Evolutionary conservation across 2,888 invertebrate species (phyloP).

Genomic region (Gortyna flavago): DNA sequence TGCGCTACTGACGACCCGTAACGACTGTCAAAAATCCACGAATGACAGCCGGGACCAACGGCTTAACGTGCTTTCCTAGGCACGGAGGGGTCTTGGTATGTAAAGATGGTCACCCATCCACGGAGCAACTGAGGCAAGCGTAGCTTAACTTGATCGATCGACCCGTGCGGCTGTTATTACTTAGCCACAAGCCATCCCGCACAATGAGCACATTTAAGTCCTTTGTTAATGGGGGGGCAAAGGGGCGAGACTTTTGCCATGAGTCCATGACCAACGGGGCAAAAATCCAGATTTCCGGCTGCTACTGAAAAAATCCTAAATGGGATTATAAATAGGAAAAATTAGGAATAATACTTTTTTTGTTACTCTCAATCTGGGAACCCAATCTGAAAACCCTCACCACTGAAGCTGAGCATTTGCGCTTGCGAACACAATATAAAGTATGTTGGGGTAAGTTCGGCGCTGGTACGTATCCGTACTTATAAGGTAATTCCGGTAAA

Average conservation of each 20-base stretch:
- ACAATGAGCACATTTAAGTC: too few relatives aligned
- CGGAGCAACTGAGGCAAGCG: too few relatives aligned
- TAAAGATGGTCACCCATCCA: too few relatives aligned
- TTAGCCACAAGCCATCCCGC: too few relatives aligned
- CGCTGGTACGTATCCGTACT: too few relatives aligned
- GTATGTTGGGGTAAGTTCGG: too few relatives aligned
- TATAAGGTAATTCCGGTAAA: too few relatives aligned
- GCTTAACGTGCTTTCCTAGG: not conserved
- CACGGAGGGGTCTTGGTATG: too few relatives aligned
- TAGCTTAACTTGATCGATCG: too few relatives aligned
- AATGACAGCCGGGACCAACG: not conserved
- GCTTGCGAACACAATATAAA: not conserved
- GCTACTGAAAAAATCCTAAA: not conserved
- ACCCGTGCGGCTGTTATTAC: too few relatives aligned
- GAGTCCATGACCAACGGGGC: not conserved
- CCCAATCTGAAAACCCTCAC: not conserved
- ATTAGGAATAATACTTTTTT: not conserved
- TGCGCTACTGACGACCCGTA: not conserved
- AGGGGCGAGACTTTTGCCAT: not conserved
- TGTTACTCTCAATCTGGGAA: not conserved
- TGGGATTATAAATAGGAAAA: too few relatives aligned
- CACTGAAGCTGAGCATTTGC: not conserved
- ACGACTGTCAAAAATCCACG: not conserved
- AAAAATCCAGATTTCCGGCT: not conserved
- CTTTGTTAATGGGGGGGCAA: too few relatives aligned